These are phyloP conservation scores for Maniola jurtina DNA, from an alignment of 1,140 invertebrate genomes.

Conservation along the genomic window DNA sequence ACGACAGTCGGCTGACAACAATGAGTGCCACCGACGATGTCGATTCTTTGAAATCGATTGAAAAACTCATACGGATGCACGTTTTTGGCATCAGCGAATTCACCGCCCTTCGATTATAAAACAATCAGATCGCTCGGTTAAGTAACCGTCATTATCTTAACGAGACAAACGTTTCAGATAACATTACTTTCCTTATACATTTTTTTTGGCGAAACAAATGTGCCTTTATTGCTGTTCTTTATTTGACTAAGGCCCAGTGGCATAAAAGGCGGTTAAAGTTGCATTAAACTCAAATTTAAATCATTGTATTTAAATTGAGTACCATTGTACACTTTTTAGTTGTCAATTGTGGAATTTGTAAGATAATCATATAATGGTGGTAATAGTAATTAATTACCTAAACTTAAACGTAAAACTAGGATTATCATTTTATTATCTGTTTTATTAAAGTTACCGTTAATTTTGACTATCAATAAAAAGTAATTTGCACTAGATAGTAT, in stretches of 20 bases:
- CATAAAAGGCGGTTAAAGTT: no score
- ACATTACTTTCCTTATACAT: conserved; percentile 31
- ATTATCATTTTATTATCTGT: no score
- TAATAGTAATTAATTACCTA: no score
- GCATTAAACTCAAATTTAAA: no score
- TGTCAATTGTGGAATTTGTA: no score
- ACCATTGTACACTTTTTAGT: no score
- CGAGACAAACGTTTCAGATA: conserved; percentile 39
- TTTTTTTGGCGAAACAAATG: conserved; percentile 16
- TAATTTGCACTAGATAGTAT: no score
- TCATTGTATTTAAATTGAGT: no score
- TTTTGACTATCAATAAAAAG: no score
- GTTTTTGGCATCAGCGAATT: conserved; percentile 77
- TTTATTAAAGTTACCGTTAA: no score
- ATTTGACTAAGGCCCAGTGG: background rate
- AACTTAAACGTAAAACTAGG: no score
- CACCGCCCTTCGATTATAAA: conserved; percentile 63
- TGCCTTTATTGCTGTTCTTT: conserved; percentile 8
- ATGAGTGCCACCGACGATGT: conserved; percentile 74
- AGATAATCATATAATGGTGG: no score
- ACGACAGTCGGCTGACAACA: conserved; percentile 69
- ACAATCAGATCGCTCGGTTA: conserved; percentile 56
- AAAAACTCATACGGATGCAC: conserved; percentile 76
- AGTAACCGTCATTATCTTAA: conserved; percentile 48
- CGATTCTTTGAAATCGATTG: conserved; percentile 73